phyloP scores from a whole-genome alignment of 2,888 invertebrate genomes.

The Drosophila hawaiiensis region DNA sequence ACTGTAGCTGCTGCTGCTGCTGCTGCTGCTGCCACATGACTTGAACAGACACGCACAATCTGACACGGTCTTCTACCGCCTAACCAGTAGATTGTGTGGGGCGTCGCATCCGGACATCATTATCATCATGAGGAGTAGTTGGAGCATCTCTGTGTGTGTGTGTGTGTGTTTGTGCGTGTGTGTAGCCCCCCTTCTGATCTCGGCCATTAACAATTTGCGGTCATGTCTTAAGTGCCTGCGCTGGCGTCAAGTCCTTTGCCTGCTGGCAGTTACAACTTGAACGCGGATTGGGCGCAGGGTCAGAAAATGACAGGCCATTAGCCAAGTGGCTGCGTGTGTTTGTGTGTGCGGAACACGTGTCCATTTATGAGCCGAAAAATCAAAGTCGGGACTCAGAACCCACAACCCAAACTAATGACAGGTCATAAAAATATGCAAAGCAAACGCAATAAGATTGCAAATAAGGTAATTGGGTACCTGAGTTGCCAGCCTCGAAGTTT shows the following conservation, averaged over 20 bases:
- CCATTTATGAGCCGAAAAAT: constrained; percentile 40
- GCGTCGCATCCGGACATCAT: background rate
- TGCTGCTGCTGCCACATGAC: constrained; percentile 9
- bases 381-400: constrained; percentile 33
- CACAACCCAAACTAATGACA: constrained; percentile 53
- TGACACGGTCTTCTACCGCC: constrained; percentile 1
- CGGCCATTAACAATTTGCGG: constrained; percentile 59
- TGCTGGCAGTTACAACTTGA: constrained; percentile 36
- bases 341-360: constrained; percentile 52
- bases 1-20: background rate
- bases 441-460: constrained; percentile 28
- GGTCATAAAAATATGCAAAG: constrained; percentile 32
- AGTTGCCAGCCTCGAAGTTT: constrained; percentile 1
- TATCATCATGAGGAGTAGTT: background rate
- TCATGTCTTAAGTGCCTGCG: constrained; percentile 41
- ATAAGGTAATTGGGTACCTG: constrained; percentile 14
- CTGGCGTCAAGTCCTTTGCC: constrained; percentile 4
- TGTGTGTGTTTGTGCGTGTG: background rate
- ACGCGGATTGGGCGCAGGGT: constrained; percentile 11
- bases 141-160: background rate
- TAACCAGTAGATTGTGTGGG: background rate
- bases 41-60: background rate
- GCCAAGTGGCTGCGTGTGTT: background rate
- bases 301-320: constrained; percentile 58
- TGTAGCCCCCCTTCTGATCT: background rate